These are phyloP conservation scores for Ranitomeya imitator DNA, from an alignment of 2,113 vertebrate species.

Conservation along the genomic window DNA sequence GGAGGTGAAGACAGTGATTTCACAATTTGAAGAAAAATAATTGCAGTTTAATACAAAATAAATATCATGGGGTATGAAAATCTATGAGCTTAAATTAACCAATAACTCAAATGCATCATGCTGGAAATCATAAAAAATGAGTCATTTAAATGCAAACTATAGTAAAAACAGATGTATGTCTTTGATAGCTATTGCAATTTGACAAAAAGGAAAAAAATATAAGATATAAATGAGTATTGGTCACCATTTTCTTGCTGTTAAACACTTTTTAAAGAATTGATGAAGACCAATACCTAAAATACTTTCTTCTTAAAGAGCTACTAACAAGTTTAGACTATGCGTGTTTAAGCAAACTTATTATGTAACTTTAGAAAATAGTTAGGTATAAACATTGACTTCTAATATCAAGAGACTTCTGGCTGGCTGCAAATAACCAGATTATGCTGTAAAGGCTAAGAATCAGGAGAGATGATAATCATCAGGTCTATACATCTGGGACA, in stretches of 20 bases:
- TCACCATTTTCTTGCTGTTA: not conserved
- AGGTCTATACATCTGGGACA: too few species aligned
- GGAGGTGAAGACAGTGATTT: slow-evolving; percentile 62
- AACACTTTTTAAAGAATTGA: not conserved
- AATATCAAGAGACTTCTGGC: not conserved
- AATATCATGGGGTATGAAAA: slow-evolving; percentile 72
- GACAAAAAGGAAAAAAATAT: not conserved
- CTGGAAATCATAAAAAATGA: slow-evolving; percentile 52
- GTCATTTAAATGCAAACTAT: slow-evolving; percentile 47
- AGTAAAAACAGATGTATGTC: slow-evolving; percentile 17
- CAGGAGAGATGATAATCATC: too few species aligned
- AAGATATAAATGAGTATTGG: not conserved
- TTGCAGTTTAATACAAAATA: slow-evolving; percentile 62
- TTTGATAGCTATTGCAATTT: slow-evolving; percentile 30
- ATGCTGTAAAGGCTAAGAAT: not conserved
- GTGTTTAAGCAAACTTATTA: not conserved
- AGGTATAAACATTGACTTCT: not conserved
- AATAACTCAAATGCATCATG: slow-evolving; percentile 60
- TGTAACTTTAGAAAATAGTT: not conserved
- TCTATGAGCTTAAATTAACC: slow-evolving; percentile 65
- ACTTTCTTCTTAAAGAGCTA: slow-evolving; percentile 3
- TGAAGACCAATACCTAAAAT: slow-evolving; percentile 22
- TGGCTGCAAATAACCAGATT: not conserved
- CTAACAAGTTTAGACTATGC: not conserved
- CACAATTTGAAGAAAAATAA: slow-evolving; percentile 62